Evolutionary conservation across 2,888 invertebrate genomes (phyloP), one percentile per base, ranked within the genome.

Genomic region (Drosophila mimetica): DNA sequence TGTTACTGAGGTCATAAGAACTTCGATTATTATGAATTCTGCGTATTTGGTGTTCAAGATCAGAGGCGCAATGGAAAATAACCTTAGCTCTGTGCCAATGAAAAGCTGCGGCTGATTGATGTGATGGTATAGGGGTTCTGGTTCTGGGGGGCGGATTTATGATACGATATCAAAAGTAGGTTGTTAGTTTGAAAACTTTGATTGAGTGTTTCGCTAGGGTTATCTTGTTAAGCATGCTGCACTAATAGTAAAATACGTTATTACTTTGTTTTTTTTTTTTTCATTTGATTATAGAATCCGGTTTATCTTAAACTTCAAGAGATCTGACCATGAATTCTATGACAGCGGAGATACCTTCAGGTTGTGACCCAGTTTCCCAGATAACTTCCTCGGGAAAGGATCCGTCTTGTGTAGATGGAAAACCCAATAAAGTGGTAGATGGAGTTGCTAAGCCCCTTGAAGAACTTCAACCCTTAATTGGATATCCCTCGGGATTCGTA

Each of bases 1-100:
- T 65, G 48, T 72, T 59, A 70, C 70, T 86, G 61, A 88, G 81
- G 88, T 82, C 80, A 64, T 54, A 65, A 76, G 47, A 79, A 71
- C 77, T 76, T 72, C 53, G 51, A 59, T 37, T 52, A 37, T 37
- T 46, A 30, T 30, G 16, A 46, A 16, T 13, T 16, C 11, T 30
- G 30, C 13, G 16, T 46, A 28, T 46, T 60, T 73, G 11, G 76
- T 86, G 66, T 64, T 71, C 71, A 75, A 64, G 50, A 74, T 74
- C 71, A 55, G 36, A 46, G 44, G 50, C 65, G 46, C 41, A 42
- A 42, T 70, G 69, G 69, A 70, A 70, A 70, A 69, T 72, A 72
- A 70, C 69, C 69, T 53, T 42, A 48, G 47, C 8, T 48, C 25
- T 30, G 34, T 34, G 44, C 39, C 72, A 69, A 71, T 54, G 54